A percentile compares a stretch with the other conserved stretches of the same genome.
Evolutionary conservation across 1,140 invertebrate species (phyloP).

Genomic region (Ceratitis capitata): DNA sequence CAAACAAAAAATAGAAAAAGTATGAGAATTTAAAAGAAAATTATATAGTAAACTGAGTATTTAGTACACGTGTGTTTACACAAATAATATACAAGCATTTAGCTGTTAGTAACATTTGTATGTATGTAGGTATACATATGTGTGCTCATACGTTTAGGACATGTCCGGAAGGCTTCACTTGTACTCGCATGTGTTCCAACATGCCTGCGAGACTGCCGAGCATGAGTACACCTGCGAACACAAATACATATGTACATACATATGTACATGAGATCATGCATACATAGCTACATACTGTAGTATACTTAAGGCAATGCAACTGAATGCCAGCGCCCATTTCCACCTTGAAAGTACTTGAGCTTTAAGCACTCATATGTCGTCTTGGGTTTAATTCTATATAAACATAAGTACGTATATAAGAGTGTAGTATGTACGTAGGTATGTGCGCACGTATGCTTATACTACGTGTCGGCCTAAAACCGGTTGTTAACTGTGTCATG

Average conservation of each 20-base stretch:
- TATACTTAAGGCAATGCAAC: background rate
- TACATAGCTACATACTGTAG: too few species aligned
- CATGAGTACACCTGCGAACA: background rate
- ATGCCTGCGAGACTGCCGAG: background rate
- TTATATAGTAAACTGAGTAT: background rate
- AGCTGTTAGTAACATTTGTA: background rate
- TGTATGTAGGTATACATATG: background rate
- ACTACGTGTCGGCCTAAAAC: slow-evolving; percentile 13
- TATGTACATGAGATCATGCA: background rate
- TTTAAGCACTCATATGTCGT: background rate
- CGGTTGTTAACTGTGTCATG: slow-evolving; percentile 30
- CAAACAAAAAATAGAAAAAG: background rate
- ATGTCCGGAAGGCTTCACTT: background rate
- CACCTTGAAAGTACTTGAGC: slow-evolving; percentile 1
- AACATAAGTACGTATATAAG: background rate
- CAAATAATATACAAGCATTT: background rate
- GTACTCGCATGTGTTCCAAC: background rate
- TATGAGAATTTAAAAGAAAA: background rate
- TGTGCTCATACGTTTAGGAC: background rate
- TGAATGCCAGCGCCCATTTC: background rate
- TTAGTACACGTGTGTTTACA: slow-evolving; percentile 7
- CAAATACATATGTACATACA: background rate
- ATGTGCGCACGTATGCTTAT: background rate
- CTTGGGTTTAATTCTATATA: background rate
- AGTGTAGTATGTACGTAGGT: background rate